Percentiles rank a stretch among this genome's conserved stretches.
Evolutionary conservation across 92 coral and sea anemone genomes (phyloP).

Genomic region (Phenganax subtilis): DNA sequence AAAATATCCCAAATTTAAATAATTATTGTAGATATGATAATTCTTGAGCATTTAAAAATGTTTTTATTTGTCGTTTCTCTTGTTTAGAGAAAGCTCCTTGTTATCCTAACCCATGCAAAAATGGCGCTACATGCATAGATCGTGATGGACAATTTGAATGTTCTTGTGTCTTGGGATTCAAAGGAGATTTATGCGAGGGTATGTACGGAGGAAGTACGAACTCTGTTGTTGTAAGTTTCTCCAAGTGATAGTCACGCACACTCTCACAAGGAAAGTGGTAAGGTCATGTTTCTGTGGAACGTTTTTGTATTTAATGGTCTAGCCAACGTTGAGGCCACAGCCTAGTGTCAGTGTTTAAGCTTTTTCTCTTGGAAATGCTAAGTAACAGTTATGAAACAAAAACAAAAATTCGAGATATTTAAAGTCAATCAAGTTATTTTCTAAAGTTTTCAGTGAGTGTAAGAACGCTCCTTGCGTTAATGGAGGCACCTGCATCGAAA

Average conservation of each 20-base stretch:
- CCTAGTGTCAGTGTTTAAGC: too few relatives aligned
- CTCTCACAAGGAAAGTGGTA: neutral
- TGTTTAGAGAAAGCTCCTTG: constrained; percentile 61
- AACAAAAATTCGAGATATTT: too few relatives aligned
- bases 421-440: neutral
- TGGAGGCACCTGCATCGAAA: constrained; percentile 79
- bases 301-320: too few relatives aligned
- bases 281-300: too few relatives aligned
- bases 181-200: constrained; percentile 83
- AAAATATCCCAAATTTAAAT: too few relatives aligned
- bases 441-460: constrained; percentile 79
- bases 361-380: too few relatives aligned
- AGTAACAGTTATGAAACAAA: too few relatives aligned
- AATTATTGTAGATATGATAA: too few relatives aligned
- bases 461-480: constrained; percentile 66
- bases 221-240: neutral
- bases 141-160: constrained; percentile 69
- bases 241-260: neutral
- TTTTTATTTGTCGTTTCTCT: neutral
- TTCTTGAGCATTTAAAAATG: too few relatives aligned
- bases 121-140: constrained; percentile 95
- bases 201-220: neutral
- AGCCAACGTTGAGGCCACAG: too few relatives aligned
- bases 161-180: constrained; percentile 77
- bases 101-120: constrained; percentile 78